Evolutionary conservation across 2,113 vertebrate species (phyloP).

Genomic region (Paraplagusia blochii): DNA sequence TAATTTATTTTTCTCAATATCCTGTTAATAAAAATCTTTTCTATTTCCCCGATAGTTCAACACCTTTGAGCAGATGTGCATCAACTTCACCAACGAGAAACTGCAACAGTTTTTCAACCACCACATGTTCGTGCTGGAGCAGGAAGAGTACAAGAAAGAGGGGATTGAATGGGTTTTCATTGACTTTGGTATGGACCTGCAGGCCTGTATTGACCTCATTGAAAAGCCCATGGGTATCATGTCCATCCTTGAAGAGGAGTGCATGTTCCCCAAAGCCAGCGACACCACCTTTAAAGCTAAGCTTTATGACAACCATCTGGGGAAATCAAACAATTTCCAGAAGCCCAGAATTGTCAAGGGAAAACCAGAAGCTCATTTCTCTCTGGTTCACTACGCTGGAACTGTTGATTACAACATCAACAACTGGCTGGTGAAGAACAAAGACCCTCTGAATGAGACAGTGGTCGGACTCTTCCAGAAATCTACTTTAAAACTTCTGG

Average conservation of each 20-base stretch:
- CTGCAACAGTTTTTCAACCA: slow-evolving; percentile 80
- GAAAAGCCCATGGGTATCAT: slow-evolving; percentile 85
- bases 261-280: slow-evolving; percentile 77
- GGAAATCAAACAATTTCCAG: slow-evolving; percentile 80
- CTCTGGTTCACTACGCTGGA: slow-evolving; percentile 81
- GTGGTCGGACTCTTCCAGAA: slow-evolving; percentile 87
- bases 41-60: slow-evolving; percentile 34
- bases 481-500: slow-evolving; percentile 78
- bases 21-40: background rate
- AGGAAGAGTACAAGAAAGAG: slow-evolving; percentile 81
- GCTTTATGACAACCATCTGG: slow-evolving; percentile 80
- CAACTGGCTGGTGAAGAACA: slow-evolving; percentile 88
- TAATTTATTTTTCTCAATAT: slow-evolving; percentile 10
- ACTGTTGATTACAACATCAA: slow-evolving; percentile 86
- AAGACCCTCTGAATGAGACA: slow-evolving; percentile 82
- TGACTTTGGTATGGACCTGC: slow-evolving; percentile 83
- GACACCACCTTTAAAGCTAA: slow-evolving; percentile 79
- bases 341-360: slow-evolving; percentile 81
- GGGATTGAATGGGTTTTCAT: slow-evolving; percentile 82
- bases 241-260: slow-evolving; percentile 81
- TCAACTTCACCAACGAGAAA: slow-evolving; percentile 83
- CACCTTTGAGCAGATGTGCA: slow-evolving; percentile 78
- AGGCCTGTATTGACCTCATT: slow-evolving; percentile 84
- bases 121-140: slow-evolving; percentile 77
- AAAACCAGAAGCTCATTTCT: slow-evolving; percentile 82